Base-by-base conservation (phyloP, 1,140 invertebrate genomes). In the Bombus difficillimus region DNA sequence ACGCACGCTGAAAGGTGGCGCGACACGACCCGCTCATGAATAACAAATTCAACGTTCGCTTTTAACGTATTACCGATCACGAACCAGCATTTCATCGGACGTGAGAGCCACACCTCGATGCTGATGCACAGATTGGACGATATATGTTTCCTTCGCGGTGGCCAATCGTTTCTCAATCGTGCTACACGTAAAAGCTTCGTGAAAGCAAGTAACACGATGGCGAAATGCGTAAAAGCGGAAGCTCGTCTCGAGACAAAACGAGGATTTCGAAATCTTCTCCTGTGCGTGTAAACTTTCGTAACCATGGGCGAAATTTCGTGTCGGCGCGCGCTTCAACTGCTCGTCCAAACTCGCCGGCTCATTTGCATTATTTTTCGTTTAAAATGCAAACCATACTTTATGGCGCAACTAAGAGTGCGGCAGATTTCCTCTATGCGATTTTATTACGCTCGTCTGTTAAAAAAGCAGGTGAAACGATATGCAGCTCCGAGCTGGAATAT, bases 291-390 rank as follows among this genome's bases (percentile, higher is more conserved):
- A 13, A 53, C 47, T 53, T 53, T 9, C 13, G n/a, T 9, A 22
- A 34, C n/a, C 43, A 32, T n/a, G 41, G 34, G 34, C 41, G n/a
- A 32, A 77, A 82, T 76, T 76, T 68, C 68, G 18, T 28, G 43
- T 32, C 59, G 22, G 25, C 13, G 18, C 64, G 10, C n/a, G 81
- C 22, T 37, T 37, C 81, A 22, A n/a, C 32, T 34, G 8, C 68
- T n/a, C 77, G 53, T 37, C 76, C 25, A 34, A 59, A 72, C 57
- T 77, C 10, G 15, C 12, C 41, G 15, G n/a, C 59, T 57, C 71
- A 74, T 81, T 81, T 85, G 59, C 84, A 85, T 85, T 81, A 85
- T 81, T 85, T 85, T 75, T 81, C 84, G 79, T 68, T 85, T 85
- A 85, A 85, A 85, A 85, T 85, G 84, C 84, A 85, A 85, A 85